These are phyloP conservation scores for Zaprionus vittiger DNA, from an alignment of 1,140 invertebrate species.

Conservation along the genomic window DNA sequence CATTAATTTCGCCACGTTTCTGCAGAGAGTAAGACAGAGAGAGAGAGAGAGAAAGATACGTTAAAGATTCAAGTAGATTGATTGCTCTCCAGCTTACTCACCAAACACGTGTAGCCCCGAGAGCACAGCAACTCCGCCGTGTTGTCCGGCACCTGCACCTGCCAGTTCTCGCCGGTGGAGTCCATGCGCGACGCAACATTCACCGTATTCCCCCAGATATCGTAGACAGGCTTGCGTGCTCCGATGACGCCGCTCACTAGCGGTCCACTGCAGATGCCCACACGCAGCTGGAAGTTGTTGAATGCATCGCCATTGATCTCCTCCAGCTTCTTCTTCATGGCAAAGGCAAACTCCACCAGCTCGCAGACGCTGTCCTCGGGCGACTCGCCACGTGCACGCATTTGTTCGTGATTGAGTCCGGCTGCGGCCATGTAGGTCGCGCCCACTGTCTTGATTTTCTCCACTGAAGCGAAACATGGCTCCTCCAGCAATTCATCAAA, in stretches of 20 bases:
- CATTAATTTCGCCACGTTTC: slow-evolving; percentile 92
- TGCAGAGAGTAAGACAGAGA: slow-evolving; percentile 61
- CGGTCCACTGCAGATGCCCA: slow-evolving; percentile 97
- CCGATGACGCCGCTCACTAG: slow-evolving; percentile 99
- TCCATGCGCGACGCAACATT: slow-evolving; percentile 98
- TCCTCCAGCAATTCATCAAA: slow-evolving; percentile 97
- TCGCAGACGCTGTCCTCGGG: slow-evolving; percentile 92
- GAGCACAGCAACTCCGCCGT: slow-evolving; percentile 87
- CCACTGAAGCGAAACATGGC: slow-evolving; percentile 94
- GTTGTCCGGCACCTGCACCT: slow-evolving; percentile 94
- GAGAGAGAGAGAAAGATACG: neutral
- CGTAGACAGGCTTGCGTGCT: slow-evolving; percentile 98
- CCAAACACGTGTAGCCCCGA: slow-evolving; percentile 81
- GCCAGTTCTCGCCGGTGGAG: slow-evolving; percentile 93
- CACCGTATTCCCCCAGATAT: slow-evolving; percentile 98
- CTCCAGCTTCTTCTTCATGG: slow-evolving; percentile 94
- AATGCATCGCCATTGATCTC: slow-evolving; percentile 98
- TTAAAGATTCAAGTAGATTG: neutral
- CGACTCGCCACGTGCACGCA: slow-evolving; percentile 85
- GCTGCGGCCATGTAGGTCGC: slow-evolving; percentile 99
- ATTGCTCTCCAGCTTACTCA: slow-evolving; percentile 28
- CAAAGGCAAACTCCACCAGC: slow-evolving; percentile 96
- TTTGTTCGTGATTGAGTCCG: slow-evolving; percentile 93
- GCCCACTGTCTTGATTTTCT: slow-evolving; percentile 99
- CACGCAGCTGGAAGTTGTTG: slow-evolving; percentile 97